Evolutionary conservation across 2,888 invertebrate genomes (phyloP).

Genomic region (Aporophyla lueneburgensis): DNA sequence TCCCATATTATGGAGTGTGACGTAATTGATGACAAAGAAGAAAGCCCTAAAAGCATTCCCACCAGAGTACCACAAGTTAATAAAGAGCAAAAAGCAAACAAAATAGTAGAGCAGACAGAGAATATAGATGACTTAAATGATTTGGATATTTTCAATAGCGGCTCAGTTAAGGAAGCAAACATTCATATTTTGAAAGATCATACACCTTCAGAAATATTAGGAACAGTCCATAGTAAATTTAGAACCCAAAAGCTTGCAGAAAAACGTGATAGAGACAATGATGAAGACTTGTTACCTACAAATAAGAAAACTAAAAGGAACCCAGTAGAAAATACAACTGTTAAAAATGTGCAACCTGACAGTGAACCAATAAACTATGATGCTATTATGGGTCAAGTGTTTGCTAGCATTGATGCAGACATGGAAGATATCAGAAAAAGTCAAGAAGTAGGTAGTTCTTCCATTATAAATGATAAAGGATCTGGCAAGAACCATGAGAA

Average conservation of each 20-base stretch:
- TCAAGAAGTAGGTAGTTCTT: slow-evolving; percentile 62
- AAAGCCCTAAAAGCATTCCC: slow-evolving; percentile 36
- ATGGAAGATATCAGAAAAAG: slow-evolving; percentile 75
- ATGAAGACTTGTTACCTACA: slow-evolving; percentile 64
- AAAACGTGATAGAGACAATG: slow-evolving; percentile 77
- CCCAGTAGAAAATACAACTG: slow-evolving; percentile 40
- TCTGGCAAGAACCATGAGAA: slow-evolving; percentile 25
- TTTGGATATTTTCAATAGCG: slow-evolving; percentile 83
- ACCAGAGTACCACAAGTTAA: slow-evolving; percentile 29
- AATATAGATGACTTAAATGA: slow-evolving; percentile 76
- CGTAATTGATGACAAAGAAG: slow-evolving; percentile 57
- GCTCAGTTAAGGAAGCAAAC: slow-evolving; percentile 77
- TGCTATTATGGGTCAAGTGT: slow-evolving; percentile 82
- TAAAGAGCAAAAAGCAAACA: slow-evolving; percentile 11
- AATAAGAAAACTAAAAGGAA: slow-evolving; percentile 78
- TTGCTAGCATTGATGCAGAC: slow-evolving; percentile 86
- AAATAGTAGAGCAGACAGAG: slow-evolving; percentile 53
- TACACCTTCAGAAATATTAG: slow-evolving; percentile 81
- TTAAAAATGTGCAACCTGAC: slow-evolving; percentile 64
- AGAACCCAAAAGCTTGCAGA: slow-evolving; percentile 72
- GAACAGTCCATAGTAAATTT: slow-evolving; percentile 70
- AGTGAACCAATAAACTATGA: slow-evolving; percentile 84
- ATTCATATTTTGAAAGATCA: slow-evolving; percentile 74
- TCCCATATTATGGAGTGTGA: slow-evolving; percentile 80
- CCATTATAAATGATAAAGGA: slow-evolving; percentile 33